These are phyloP conservation scores for Sardinella longiceps DNA, from an alignment of 2,797 vertebrate species.

Conservation along the genomic window DNA sequence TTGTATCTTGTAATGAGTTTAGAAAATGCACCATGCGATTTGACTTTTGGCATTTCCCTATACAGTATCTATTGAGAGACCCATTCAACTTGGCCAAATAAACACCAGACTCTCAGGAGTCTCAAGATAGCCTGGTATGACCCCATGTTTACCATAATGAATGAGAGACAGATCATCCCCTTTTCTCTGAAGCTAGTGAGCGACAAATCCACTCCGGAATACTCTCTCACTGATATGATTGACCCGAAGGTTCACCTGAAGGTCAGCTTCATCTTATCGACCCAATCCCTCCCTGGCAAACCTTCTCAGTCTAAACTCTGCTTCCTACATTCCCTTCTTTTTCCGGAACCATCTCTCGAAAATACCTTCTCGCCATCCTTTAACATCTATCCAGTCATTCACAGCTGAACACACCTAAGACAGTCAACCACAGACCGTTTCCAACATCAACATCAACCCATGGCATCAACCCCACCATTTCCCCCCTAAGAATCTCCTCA, in stretches of 20 bases:
- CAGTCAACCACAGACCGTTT: background rate
- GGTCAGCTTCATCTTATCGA: background rate
- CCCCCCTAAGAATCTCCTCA: background rate
- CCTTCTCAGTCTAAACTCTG: background rate
- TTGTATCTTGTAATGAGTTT: too few relatives aligned
- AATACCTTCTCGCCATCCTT: background rate
- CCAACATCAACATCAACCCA: too few relatives aligned
- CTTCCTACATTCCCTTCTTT: background rate
- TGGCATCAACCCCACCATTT: too few relatives aligned
- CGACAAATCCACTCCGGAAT: background rate
- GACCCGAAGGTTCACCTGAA: background rate
- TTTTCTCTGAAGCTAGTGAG: constrained; percentile 8
- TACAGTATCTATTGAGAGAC: background rate
- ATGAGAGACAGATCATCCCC: background rate
- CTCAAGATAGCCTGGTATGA: background rate
- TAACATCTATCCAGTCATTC: background rate
- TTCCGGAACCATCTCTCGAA: background rate
- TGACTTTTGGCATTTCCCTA: background rate
- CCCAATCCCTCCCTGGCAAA: background rate
- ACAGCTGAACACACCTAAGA: background rate
- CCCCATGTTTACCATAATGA: background rate
- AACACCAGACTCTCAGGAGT: background rate
- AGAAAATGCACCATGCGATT: background rate
- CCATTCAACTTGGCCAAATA: background rate
- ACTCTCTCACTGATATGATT: background rate